Base-by-base conservation (phyloP, 1,140 invertebrate genomes). In the Drosophila littoralis region DNA sequence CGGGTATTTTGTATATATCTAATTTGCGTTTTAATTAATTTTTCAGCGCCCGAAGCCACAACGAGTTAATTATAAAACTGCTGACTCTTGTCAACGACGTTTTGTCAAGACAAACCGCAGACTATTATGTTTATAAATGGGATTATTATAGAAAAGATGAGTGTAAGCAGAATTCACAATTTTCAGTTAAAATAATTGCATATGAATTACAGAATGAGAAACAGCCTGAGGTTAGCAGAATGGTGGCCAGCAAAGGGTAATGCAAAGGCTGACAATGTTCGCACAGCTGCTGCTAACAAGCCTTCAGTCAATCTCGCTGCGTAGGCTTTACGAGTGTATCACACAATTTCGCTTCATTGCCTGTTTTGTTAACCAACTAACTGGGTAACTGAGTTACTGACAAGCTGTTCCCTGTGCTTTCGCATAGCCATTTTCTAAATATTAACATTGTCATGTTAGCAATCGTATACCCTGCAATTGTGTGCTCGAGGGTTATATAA, bases 11-110 rank as follows among this genome's bases (percentile, higher is more conserved):
- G 54, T 36, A 50, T 63, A 4, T 22, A 17, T 12, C 46, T 46
- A 54, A 59, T 60, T 43, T 40, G 15, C 7, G 17, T 22, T 73
- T 54, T 50, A 51, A 67, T 73, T 73, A 58, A 59, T 60, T 46
- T 73, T 59, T 1, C 8, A 22, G 5, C 61, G 36, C 12, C 43
- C 32, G 15, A 17, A 17, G 50, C 15, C 52, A 43, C 57, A 78
- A 82, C 74, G 75, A 77, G 71, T 83, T 82, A 79, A 82, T 83
- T 83, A 82, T 70, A 77, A 75, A 68, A 68, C 54, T 33, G 70
- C 63, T 54, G 55, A 60, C 70, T 32, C 38, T 45, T 52, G 38
- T 38, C 46, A 60, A 43, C 22, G n/a, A 7, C 36, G 43, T 28
- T 59, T 42, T 70, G 50, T 36, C 42, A 52, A 64, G 35, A 33